Percentiles rank a stretch among this genome's conserved stretches.
phyloP scores from a whole-genome alignment of 2,113 vertebrate genomes.

The Periophthalmodon schlosseri region DNA sequence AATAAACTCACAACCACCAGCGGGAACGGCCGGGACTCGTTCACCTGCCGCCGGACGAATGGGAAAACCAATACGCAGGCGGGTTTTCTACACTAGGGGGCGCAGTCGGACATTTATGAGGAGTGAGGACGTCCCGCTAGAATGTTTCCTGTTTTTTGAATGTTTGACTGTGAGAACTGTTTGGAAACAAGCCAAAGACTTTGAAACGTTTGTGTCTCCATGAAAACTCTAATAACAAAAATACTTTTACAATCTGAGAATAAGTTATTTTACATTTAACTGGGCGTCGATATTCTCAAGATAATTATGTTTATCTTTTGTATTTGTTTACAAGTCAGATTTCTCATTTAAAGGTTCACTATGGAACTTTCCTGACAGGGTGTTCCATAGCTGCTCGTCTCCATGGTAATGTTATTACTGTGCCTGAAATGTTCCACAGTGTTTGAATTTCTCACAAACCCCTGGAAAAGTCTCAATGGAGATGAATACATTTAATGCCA shows the following conservation, averaged over 20 bases:
- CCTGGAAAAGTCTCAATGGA: no score
- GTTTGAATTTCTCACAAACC: no score
- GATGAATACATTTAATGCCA: no score
- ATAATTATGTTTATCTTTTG: conserved; percentile 40
- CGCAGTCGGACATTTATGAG: conserved; percentile 28
- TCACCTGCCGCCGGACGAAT: background rate
- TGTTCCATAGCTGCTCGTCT: no score
- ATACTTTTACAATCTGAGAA: conserved; percentile 55
- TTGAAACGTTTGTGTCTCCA: conserved; percentile 28
- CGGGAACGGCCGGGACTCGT: background rate
- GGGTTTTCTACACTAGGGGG: conserved; percentile 32
- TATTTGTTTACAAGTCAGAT: conserved; percentile 72
- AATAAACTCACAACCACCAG: conserved; percentile 9
- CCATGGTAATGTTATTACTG: no score
- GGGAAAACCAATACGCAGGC: background rate
- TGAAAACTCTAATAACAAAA: conserved; percentile 10
- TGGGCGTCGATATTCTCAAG: conserved; percentile 36
- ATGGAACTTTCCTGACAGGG: background rate
- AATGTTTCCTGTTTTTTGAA: conserved; percentile 50
- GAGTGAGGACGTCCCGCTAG: conserved; percentile 5
- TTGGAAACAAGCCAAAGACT: conserved; percentile 74
- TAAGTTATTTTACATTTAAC: conserved; percentile 40
- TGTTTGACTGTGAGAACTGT: conserved; percentile 55
- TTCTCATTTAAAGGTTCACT: conserved; percentile 5
- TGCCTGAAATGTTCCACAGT: no score